A percentile compares a stretch with the other conserved stretches of the same genome.
Evolutionary conservation across 2,113 vertebrate genomes (phyloP).

Genomic region (Nothocercus nigrocapillus): DNA sequence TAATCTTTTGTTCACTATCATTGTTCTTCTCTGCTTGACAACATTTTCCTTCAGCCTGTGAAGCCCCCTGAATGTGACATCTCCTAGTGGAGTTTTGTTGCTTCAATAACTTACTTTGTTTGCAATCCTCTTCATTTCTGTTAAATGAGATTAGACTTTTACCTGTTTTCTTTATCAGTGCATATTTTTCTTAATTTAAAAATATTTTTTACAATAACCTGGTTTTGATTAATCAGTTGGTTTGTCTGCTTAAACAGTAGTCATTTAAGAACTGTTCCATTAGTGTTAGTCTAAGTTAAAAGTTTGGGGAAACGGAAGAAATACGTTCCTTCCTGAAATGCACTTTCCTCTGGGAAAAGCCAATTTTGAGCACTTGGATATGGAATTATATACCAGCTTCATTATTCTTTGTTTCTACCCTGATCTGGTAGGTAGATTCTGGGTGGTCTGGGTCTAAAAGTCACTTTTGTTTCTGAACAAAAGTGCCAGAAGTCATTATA

Average conservation of each 20-base stretch:
- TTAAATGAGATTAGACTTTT: not conserved
- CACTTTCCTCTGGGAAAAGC: not conserved
- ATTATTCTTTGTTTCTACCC: not conserved
- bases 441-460: constrained; percentile 12
- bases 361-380: not conserved
- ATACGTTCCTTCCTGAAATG: not conserved
- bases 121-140: not conserved
- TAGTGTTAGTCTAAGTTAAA: not conserved
- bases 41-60: not conserved
- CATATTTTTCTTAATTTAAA: not conserved
- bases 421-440: not conserved
- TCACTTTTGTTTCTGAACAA: not conserved
- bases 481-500: not conserved
- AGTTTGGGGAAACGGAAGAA: not conserved
- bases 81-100: not conserved
- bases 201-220: not conserved
- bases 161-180: not conserved
- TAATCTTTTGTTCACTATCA: not conserved
- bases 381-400: not conserved
- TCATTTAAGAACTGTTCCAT: not conserved
- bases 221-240: not conserved
- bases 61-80: not conserved
- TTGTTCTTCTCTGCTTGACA: not conserved
- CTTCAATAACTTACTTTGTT: not conserved
- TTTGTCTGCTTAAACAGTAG: not conserved